Conservation (phyloP, 1,140 invertebrate genomes). For the Prorops nasuta region DNA sequence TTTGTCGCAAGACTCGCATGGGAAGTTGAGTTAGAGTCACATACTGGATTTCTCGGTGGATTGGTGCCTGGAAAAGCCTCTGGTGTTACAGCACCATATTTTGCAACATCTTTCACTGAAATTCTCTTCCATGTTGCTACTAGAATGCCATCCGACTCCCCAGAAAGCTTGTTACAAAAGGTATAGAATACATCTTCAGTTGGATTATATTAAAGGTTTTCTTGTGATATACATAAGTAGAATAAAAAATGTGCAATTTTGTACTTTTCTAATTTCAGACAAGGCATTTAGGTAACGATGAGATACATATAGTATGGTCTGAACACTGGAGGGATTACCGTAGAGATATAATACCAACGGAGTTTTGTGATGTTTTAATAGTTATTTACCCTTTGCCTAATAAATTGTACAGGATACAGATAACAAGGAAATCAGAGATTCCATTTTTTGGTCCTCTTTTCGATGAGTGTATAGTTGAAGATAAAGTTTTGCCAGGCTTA, state of each 20-base stretch:
- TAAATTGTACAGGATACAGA: constrained; percentile 50
- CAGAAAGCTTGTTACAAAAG: constrained; percentile 88
- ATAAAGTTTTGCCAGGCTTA: constrained; percentile 79
- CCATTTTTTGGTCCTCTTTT: constrained; percentile 95
- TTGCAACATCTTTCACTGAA: constrained; percentile 85
- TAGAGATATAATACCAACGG: constrained; percentile 95
- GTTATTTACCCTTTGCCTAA: constrained; percentile 92
- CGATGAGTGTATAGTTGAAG: constrained; percentile 89
- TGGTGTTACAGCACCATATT: constrained; percentile 92
- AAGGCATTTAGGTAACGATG: constrained; percentile 96
- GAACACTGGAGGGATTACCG: constrained; percentile 95
- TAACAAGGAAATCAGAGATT: constrained; percentile 63
- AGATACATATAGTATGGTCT: constrained; percentile 99
- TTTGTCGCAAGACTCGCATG: constrained; percentile 94
- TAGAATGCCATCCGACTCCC: constrained; percentile 85
- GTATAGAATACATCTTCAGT: constrained; percentile 53
- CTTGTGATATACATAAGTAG: too few relatives aligned
- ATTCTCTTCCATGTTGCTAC: constrained; percentile 97
- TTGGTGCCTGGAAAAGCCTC: constrained; percentile 87
- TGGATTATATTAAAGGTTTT: background rate
- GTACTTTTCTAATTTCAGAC: constrained; percentile 61
- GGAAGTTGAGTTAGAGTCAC: constrained; percentile 93
- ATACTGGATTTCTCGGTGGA: constrained; percentile 95
- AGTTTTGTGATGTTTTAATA: constrained; percentile 98
- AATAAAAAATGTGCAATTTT: background rate